Conservation (phyloP, 2,797 vertebrate genomes). For the Argya squamiceps region DNA sequence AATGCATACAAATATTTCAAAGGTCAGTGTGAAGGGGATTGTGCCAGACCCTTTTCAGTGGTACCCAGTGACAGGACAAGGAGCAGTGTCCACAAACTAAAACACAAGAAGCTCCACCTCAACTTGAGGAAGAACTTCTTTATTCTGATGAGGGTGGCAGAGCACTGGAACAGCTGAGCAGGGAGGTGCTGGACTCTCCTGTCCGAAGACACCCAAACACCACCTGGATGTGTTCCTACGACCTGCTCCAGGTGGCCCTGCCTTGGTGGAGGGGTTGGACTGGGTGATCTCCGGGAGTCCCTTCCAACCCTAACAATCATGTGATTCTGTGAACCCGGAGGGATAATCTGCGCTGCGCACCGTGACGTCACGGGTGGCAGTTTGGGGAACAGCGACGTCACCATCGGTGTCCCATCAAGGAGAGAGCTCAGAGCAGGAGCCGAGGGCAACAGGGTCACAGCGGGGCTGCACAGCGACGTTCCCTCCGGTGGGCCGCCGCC, state of each 20-base stretch:
- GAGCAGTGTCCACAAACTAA: neutral
- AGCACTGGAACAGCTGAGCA: neutral
- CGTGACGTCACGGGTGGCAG: accelerated
- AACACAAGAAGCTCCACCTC: neutral
- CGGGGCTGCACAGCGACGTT: too few species aligned
- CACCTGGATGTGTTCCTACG: neutral
- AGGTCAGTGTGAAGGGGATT: neutral
- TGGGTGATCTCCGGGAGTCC: neutral
- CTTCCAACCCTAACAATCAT: neutral
- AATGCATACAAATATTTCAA: neutral
- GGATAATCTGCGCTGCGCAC: neutral
- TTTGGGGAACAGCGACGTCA: accelerated
- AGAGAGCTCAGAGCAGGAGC: neutral
- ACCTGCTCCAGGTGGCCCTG: neutral
- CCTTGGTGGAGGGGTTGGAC: neutral
- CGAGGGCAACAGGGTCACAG: neutral
- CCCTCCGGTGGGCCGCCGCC: neutral
- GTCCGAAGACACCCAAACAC: neutral
- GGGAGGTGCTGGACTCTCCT: accelerated
- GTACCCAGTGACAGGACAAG: neutral
- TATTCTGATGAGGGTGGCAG: accelerated
- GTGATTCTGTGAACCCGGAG: neutral
- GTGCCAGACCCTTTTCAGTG: too few species aligned
- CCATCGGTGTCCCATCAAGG: too few species aligned
- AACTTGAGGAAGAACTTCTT: neutral